These are phyloP conservation scores for Xylota sylvarum DNA, from an alignment of 2,888 invertebrate genomes.

Conservation along the genomic window DNA sequence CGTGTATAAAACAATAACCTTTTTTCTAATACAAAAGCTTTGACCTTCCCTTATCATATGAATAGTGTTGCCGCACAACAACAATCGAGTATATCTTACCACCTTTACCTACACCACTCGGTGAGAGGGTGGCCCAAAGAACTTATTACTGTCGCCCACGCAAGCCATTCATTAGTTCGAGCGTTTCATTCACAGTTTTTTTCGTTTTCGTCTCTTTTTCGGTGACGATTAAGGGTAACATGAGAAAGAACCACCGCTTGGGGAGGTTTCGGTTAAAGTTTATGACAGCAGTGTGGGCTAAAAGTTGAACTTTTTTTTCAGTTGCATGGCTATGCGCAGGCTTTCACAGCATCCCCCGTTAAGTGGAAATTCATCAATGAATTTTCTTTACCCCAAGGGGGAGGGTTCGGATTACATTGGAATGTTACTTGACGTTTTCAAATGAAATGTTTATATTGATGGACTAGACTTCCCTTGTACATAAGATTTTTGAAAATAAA, in stretches of 20 bases:
- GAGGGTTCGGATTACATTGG: conserved; percentile 13
- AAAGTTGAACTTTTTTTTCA: conserved; percentile 40
- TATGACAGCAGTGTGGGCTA: conserved; percentile 23
- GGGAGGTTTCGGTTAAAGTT: conserved; percentile 46
- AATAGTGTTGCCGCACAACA: conserved; percentile 41
- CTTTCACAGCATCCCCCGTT: conserved; percentile 45
- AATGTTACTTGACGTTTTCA: conserved; percentile 31
- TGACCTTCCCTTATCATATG: conserved; percentile 70
- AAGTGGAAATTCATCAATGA: conserved; percentile 70
- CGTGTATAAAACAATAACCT: conserved; percentile 38
- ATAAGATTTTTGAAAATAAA: too few species aligned
- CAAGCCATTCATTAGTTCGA: conserved; percentile 75
- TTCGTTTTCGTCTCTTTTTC: conserved; percentile 41
- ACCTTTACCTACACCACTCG: conserved; percentile 51
- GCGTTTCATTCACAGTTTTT: conserved; percentile 74
- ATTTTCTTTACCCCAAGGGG: conserved; percentile 26
- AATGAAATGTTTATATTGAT: too few species aligned
- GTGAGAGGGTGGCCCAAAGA: conserved; percentile 31
- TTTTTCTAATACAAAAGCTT: conserved; percentile 57
- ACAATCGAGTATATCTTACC: conserved; percentile 8
- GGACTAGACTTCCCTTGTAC: too few species aligned
- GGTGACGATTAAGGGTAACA: conserved; percentile 29
- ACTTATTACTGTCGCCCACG: conserved; percentile 69
- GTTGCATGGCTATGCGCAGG: conserved; percentile 45
- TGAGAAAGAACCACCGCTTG: conserved; percentile 21